Base-by-base conservation (phyloP, 2,888 invertebrate species). In the Dastarcus helophoroides region DNA sequence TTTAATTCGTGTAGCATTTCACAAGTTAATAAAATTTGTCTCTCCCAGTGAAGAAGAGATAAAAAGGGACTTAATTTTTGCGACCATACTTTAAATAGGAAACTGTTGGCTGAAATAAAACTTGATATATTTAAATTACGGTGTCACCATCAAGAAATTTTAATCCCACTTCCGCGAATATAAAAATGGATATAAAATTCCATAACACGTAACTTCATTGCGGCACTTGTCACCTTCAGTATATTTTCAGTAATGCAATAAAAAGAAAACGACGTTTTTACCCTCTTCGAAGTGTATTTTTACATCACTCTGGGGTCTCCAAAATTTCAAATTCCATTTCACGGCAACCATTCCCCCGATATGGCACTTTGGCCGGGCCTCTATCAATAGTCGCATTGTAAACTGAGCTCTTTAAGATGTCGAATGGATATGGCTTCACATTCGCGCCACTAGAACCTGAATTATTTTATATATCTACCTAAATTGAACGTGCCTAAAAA, bases 311-410 rank as follows among this genome's bases (percentile, higher is more conserved):
- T 54, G 42, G 60, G 59, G 61, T 52, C 56, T 47, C 54, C 49
- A 56, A 57, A 63, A 61, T 60, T 63, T 60, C 59, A 60, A 62
- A 62, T 63, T 62, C 62, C 60, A 62, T 62, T 61, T 60, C 54
- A 50, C 48, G 42, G 43, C 39, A 34, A 35, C 44, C 44, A 32
- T 32, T 44, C 45, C 50, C 44, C 40, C 48, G 46, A 44, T 48
- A 50, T 46, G 48, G 49, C 52, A 51, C 52, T 53, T 50, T 44
- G 44, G 46, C 41, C 47, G 42, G 41, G 41, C 44, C 52, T 54
- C 55, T 47, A 52, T 53, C 50, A 49, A 44, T 44, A 24, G 22
- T 23, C 41, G 52, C 49, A 56, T 55, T 58, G 57, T 56, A 56
- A 57, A 53, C 49, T 46, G 56, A 56, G 53, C 53, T 51, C 51